A percentile compares a stretch with the other conserved stretches of the same genome.
Evolutionary conservation across 2,888 invertebrate species (phyloP).

Genomic region (Fissipunctia ypsillon): DNA sequence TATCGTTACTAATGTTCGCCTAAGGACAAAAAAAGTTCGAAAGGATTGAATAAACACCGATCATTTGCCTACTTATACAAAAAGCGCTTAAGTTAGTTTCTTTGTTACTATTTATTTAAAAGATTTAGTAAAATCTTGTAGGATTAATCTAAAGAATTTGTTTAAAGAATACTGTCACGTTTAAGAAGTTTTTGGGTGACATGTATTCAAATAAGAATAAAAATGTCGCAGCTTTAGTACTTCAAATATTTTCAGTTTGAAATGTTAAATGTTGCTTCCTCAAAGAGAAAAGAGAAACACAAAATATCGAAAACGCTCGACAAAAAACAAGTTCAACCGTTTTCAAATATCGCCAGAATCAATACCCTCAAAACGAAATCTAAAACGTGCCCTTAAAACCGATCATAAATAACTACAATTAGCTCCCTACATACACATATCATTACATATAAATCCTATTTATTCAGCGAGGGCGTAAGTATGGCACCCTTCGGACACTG

Average conservation of each 20-base stretch:
- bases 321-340: neutral
- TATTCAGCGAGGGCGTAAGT: conserved; percentile 61
- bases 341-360: conserved; percentile 20
- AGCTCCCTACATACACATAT: conserved; percentile 59
- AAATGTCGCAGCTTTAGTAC: no score
- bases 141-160: neutral
- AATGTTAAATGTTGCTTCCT: neutral
- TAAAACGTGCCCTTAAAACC: conserved; percentile 33
- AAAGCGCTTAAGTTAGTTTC: conserved; percentile 22
- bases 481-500: conserved; percentile 63
- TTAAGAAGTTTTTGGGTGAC: neutral
- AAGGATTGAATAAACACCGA: conserved; percentile 53
- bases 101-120: conserved; percentile 31
- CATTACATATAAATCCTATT: conserved; percentile 66
- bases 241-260: neutral
- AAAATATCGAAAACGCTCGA: neutral
- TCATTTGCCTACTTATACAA: conserved; percentile 29
- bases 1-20: neutral
- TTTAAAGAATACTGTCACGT: neutral
- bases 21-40: conserved; percentile 26
- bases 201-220: neutral
- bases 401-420: conserved; percentile 62
- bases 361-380: conserved; percentile 27
- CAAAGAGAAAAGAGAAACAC: neutral
- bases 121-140: conserved; percentile 22